Base-by-base conservation (phyloP, 2,113 vertebrate genomes). In the Myrmecophaga tridactyla region DNA sequence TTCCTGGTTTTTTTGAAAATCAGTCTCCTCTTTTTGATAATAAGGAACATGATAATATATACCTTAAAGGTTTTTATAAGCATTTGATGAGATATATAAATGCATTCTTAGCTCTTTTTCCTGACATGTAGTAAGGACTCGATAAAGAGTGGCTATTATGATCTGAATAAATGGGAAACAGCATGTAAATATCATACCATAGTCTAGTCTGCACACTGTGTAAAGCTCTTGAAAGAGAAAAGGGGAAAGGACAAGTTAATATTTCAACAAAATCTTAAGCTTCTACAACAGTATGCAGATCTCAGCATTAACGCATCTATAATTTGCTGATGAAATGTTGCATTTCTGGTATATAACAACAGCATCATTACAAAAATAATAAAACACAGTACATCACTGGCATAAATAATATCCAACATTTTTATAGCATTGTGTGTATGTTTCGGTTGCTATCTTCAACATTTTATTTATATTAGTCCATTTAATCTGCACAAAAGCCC, bases 111-210 rank as follows among this genome's bases (percentile, higher is more conserved):
- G 39, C 10, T 31, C 20, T 41, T 88, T 86, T n/a, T 82, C 48
- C 14, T 36, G 53, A 56, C 43, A 36, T 91, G 31, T 91, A 80
- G 39, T 70, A 65, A 90, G 48, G 34, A 77, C 18, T 63, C 25
- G 72, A n/a, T 88, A 72, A 73, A 73, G 67, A 18, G 23, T 58
- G 25, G 73, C 70, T 84, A 1, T 72, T 72, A 46, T 20, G 72
- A 58, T 86, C n/a, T 90, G 39, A 90, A 75, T 80, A 78, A 89
- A 62, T 93, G 76, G 34, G 81, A 72, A 86, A 72, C 31, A 48
- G 36, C 23, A 39, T 46, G 63, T 46, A 23, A 73, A 18, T 94
- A 14, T 56, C 53, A 56, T 56, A 56, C 36, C 11, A 4, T 70
- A 62, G 77, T 62, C 27, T 63, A 27, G 62, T 58, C 20, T 95